Base-by-base conservation (phyloP, 2,888 invertebrate species). In the Sycophila texana region DNA sequence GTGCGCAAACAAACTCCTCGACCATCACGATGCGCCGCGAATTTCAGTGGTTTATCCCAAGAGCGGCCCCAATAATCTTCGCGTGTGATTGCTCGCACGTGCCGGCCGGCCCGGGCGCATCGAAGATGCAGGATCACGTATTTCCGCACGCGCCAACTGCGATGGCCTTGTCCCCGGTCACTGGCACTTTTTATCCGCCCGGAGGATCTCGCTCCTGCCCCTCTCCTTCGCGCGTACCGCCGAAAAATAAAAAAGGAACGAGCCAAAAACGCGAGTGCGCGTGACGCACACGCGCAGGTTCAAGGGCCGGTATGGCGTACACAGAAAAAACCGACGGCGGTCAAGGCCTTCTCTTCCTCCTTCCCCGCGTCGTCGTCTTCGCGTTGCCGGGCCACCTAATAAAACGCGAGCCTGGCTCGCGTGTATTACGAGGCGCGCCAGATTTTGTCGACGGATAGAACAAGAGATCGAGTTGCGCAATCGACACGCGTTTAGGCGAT, bases 141-240 rank as follows among this genome's bases (percentile, higher is more conserved):
- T 75, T 72, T 78, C 53, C 51, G 77, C 74, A 72, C 74, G 65
- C 61, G 61, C 65, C 47, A 26, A 61, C 53, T 53, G 47, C 65
- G 74, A 61, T 80, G 74, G 74, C 77, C 81, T 81, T 81, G 77
- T 77, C 77, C 71, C 60, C 81, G 81, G 81, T 77, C 81, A 77
- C 70, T 77, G 81, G 72, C 81, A 81, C 77, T 80, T 71, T 60
- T 60, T 61, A 78, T 78, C 73, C 55, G 26, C 10, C 22, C 20
- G 22, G 55, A 57, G 71, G 39, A 72, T 72, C 77, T 72, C n/a
- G 30, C 47, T 12, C 71, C 75, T 73, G 30, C 14, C 22, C 60
- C 57, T 58, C 20, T 77, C 53, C 14, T 14, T 73, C n/a, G 77
- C 70, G 82, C 78, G 82, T 79, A 80, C 71, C 30, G n/a, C 39